Conservation (phyloP, 2,888 invertebrate species). For the Cantharis nigra region DNA sequence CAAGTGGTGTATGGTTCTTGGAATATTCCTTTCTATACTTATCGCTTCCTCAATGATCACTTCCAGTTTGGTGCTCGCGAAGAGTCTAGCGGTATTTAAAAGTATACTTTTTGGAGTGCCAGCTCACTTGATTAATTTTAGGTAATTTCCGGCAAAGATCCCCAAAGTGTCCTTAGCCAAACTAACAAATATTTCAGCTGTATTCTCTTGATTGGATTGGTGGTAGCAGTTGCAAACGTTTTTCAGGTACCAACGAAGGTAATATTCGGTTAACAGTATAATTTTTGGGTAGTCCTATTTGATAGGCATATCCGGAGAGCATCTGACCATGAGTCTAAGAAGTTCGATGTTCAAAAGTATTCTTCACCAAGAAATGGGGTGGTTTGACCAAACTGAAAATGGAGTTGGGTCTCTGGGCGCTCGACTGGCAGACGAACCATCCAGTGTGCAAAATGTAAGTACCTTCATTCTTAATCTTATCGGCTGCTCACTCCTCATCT, state of each 20-base stretch:
- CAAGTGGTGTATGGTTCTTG: neutral
- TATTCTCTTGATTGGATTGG: neutral
- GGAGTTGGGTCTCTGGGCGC: conserved; percentile 77
- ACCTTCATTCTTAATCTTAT: neutral
- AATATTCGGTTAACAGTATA: neutral
- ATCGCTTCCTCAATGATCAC: neutral
- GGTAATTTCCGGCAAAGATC: neutral
- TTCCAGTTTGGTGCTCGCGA: neutral
- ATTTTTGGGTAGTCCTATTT: conserved; percentile 3
- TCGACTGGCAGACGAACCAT: conserved; percentile 75
- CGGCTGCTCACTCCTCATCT: neutral
- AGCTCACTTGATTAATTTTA: neutral
- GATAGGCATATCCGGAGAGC: conserved; percentile 79
- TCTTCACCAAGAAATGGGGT: conserved; percentile 74
- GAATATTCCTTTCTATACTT: neutral
- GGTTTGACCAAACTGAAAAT: conserved; percentile 74
- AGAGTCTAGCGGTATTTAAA: neutral
- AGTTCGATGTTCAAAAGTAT: conserved; percentile 68
- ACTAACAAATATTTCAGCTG: neutral
- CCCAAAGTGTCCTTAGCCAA: neutral
- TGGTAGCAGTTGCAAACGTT: conserved; percentile 26
- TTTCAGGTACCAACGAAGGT: neutral
- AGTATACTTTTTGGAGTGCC: no score
- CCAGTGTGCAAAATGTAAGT: conserved; percentile 82
- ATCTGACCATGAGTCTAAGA: conserved; percentile 74